Evolutionary conservation across 2,888 invertebrate species (phyloP).

Genomic region (Antheraea yamamai): DNA sequence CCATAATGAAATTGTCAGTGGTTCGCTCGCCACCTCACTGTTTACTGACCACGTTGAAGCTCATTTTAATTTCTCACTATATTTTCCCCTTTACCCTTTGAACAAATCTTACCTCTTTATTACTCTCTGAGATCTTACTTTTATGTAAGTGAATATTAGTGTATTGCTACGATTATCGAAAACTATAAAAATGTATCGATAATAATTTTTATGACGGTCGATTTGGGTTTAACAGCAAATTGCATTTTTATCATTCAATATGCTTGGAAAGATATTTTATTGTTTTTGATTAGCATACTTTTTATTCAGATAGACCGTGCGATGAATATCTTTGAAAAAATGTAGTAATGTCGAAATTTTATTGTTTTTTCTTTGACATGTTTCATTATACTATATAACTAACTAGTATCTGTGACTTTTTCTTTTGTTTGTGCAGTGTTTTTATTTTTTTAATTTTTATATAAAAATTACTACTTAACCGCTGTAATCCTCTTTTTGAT

Average conservation of each 20-base stretch:
- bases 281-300: background rate
- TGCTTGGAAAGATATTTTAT: background rate
- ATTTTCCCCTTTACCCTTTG: constrained; percentile 57
- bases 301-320: background rate
- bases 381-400: too few species aligned
- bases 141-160: constrained; percentile 27
- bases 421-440: too few species aligned
- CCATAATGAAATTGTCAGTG: constrained; percentile 17
- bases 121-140: constrained; percentile 31
- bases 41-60: constrained; percentile 59
- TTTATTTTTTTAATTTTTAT: too few species aligned
- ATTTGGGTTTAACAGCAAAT: background rate
- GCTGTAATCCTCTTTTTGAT: too few species aligned
- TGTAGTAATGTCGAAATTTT: background rate
- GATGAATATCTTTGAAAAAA: background rate
- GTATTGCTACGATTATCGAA: constrained; percentile 23
- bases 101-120: constrained; percentile 53
- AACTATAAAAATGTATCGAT: background rate
- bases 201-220: background rate
- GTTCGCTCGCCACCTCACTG: constrained; percentile 43
- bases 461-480: too few species aligned
- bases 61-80: constrained; percentile 70
- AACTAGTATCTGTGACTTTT: too few species aligned
- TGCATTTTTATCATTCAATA: background rate
- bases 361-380: background rate